These are phyloP conservation scores for Phylloscopus trochilus DNA, from an alignment of 2,113 vertebrate species.

Conservation along the genomic window DNA sequence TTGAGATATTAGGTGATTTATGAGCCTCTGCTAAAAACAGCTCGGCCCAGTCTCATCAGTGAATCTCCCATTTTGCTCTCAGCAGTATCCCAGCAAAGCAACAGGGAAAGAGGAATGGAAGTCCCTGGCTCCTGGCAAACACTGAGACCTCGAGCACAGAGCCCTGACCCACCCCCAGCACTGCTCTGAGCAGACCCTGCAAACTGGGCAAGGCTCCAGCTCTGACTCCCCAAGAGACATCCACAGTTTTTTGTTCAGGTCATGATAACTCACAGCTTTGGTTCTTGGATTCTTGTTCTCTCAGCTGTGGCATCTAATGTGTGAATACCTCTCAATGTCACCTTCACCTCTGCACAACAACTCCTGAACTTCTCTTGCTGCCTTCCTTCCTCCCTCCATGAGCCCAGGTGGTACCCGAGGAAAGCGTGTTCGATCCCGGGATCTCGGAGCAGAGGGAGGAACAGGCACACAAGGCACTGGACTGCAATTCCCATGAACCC, in stretches of 20 bases:
- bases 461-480: background rate
- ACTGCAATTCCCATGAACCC: background rate
- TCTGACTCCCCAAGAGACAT: background rate
- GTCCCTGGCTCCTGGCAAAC: background rate
- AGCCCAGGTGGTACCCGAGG: rapidly evolving
- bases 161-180: rapidly evolving
- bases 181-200: background rate
- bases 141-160: background rate
- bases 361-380: background rate
- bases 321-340: background rate
- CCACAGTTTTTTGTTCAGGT: background rate
- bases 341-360: background rate
- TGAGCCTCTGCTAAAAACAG: background rate
- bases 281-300: background rate
- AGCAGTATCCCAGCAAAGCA: background rate
- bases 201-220: background rate
- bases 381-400: background rate
- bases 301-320: background rate
- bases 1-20: background rate
- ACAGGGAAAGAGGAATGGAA: background rate
- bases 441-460: background rate
- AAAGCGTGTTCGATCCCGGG: rapidly evolving
- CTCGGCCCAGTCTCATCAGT: background rate
- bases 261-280: background rate
- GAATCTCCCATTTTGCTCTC: background rate